phyloP scores from a whole-genome alignment of 2,888 invertebrate species.

The Invenusta paracnida region DNA sequence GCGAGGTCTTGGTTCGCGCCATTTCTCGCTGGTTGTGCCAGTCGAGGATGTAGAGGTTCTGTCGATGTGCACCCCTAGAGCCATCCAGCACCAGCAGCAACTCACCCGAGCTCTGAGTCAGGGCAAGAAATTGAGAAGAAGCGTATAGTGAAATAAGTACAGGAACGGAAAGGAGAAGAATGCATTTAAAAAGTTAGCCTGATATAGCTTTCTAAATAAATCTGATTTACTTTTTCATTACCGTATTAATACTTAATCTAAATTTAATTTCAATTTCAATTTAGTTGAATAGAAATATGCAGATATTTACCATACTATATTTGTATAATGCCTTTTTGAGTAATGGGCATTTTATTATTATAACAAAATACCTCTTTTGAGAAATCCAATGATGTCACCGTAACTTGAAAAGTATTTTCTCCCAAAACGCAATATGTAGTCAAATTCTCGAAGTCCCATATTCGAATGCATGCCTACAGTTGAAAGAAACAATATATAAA shows the following conservation, averaged over 20 bases:
- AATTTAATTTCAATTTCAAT: too few relatives aligned
- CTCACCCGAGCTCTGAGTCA: conserved; percentile 79
- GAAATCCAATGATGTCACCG: conserved; percentile 72
- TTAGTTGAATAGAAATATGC: too few relatives aligned
- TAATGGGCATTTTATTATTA: background rate
- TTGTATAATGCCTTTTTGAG: too few relatives aligned
- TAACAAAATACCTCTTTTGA: conserved; percentile 23
- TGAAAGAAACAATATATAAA: background rate
- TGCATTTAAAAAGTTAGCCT: too few relatives aligned
- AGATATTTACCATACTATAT: too few relatives aligned
- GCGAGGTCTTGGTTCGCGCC: conserved; percentile 86
- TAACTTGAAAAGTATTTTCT: conserved; percentile 80
- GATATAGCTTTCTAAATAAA: too few relatives aligned
- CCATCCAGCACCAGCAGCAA: conserved; percentile 83
- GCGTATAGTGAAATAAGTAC: background rate
- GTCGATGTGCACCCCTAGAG: conserved; percentile 76
- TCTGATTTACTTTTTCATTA: too few relatives aligned
- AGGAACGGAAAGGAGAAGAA: background rate
- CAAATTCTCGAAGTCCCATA: conserved; percentile 84
- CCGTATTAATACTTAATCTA: too few relatives aligned
- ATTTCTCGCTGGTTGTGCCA: conserved; percentile 89
- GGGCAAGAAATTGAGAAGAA: too few relatives aligned
- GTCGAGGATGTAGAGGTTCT: conserved; percentile 70
- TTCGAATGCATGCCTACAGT: conserved; percentile 64
- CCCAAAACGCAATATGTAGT: conserved; percentile 83